Conservation (phyloP, 2,113 vertebrate genomes). For the Rhegmatorhina hoffmannsi region DNA sequence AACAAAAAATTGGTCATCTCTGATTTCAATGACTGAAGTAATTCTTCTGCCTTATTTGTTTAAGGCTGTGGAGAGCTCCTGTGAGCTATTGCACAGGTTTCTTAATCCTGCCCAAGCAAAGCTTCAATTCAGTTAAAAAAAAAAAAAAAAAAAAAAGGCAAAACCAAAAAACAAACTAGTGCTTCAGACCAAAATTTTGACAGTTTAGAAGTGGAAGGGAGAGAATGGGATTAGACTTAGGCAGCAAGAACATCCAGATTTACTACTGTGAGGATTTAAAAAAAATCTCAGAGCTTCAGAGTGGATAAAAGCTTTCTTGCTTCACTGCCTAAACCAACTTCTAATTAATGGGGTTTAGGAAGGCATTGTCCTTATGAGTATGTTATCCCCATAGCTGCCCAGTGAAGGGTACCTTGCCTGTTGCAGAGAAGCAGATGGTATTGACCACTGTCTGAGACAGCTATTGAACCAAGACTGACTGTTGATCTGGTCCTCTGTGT, state of each 20-base stretch:
- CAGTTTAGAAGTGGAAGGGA: background rate
- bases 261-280: background rate
- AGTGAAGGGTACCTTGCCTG: slow-evolving; percentile 5
- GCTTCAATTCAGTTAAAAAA: background rate
- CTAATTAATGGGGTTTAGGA: slow-evolving; percentile 50
- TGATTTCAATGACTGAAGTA: background rate
- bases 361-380: background rate
- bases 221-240: slow-evolving; percentile 10
- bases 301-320: slow-evolving; percentile 35
- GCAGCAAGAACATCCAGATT: slow-evolving; percentile 20
- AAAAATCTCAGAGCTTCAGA: background rate
- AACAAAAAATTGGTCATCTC: background rate
- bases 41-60: background rate
- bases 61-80: background rate
- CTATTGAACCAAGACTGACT: background rate
- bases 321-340: slow-evolving; percentile 40
- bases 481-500: background rate
- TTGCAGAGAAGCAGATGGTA: background rate
- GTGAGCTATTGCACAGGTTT: background rate
- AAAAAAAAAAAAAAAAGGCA: background rate
- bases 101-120: background rate
- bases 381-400: slow-evolving; percentile 24
- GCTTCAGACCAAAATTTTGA: background rate
- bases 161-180: background rate
- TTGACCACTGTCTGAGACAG: slow-evolving; percentile 27